A percentile compares a stretch with the other conserved stretches of the same genome.
Conservation (phyloP, 2,113 vertebrate genomes). For the Oncorhynchus masou region DNA sequence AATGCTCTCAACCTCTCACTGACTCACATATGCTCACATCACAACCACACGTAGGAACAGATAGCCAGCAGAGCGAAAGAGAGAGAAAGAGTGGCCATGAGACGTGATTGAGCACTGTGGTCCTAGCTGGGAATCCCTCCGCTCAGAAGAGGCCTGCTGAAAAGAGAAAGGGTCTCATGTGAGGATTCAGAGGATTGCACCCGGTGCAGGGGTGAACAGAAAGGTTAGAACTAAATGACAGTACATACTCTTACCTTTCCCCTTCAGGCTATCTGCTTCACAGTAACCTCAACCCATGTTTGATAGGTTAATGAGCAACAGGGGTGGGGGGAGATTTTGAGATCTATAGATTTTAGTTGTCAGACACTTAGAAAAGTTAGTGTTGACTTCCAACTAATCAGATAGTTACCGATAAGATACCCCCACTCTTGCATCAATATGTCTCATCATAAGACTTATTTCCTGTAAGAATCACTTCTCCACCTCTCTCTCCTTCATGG, state of each 20-base stretch:
- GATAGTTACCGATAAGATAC: too few species aligned
- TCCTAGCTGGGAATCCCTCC: conserved; percentile 59
- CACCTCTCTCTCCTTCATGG: conserved; percentile 24
- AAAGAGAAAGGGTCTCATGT: background rate
- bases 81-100: conserved; percentile 13
- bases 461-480: background rate
- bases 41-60: conserved; percentile 43
- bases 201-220: conserved; percentile 52
- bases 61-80: conserved; percentile 10
- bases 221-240: conserved; percentile 44
- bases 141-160: conserved; percentile 32
- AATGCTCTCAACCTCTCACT: conserved; percentile 9
- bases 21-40: conserved; percentile 42
- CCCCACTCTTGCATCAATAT: background rate
- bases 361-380: background rate
- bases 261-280: conserved; percentile 11
- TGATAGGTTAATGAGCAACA: conserved; percentile 25
- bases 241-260: background rate
- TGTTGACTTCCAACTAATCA: background rate
- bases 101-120: conserved; percentile 12
- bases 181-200: conserved; percentile 34
- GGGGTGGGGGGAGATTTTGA: conserved; percentile 12
- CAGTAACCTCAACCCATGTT: conserved; percentile 14
- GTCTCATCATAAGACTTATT: too few species aligned
- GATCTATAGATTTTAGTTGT: background rate